Evolutionary conservation across 2,113 vertebrate genomes (phyloP), one percentile per base, ranked within the genome.

Genomic region (Nannospalax galili): DNA sequence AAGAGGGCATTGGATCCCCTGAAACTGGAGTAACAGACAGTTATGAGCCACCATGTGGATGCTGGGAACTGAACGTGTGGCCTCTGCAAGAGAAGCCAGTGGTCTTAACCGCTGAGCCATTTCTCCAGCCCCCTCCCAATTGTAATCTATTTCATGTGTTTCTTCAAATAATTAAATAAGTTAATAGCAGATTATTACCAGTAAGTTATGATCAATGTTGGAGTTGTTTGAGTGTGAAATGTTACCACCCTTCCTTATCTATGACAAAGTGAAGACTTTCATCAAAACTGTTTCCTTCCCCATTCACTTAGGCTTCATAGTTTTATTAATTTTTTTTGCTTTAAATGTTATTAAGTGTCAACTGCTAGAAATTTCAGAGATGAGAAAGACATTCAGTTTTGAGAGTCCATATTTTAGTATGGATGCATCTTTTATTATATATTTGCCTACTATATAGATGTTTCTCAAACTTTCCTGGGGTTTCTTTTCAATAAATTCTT

Each of bases 401-500:
- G 24, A 32, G 26, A 37, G 20, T 80, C 40, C 40, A 37, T 37
- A 24, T 37, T 60, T 80, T 80, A 24, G 35, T 26, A 15, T 37
- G 22, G 3, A 14, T 42, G 26, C 28, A 30, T 81, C 22, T 62
- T 7, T 40, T 40, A 15, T 65, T 65, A 10, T 10, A 12, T 42
- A 16, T 84, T 42, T 84, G 60, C 28, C 28, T 75, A 81, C 40
- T 58, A 14, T 20, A 9, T 15, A 64, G 42, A 73, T 37, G 8
- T 0, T 32, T 7, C 17, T 24, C 12, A 20, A 56, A 3, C 1
- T 40, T 65, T 32, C 42, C 20, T 32, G 4, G 1, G 45, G 10
- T 4, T 42, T 32, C 14, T 9, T 40, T 16, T 30, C 7, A 7
- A 67, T 35, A 28, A 9, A 9, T 32, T 10, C 32, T n/a, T 64